Base-by-base conservation (phyloP, 2,888 invertebrate species). In the Drosophila longiperda region DNA sequence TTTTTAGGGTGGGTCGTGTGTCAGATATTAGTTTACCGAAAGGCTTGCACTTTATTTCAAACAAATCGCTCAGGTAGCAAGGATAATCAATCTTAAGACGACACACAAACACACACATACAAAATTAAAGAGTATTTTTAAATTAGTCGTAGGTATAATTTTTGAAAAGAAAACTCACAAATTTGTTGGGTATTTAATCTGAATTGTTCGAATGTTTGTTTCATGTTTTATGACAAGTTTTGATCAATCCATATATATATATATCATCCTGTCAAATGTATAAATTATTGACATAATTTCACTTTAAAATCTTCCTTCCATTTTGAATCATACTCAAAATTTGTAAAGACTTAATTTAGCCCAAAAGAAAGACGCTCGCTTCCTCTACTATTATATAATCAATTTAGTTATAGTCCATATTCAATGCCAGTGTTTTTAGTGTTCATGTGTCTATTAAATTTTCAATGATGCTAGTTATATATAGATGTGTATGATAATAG, bases 281-380 rank as follows among this genome's bases (percentile, higher is more conserved):
- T 34, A 15, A 17, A 33, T 23, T 15, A 59, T 52, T 15, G 26
- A 49, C 60, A 11, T 36, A 11, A 48, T 29, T 15, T 23, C 32
- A 17, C 11, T 32, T n/a, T 1, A 15, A 23, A 45, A 34, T 32
- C 12, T 61, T 57, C 29, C 45, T 40, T 64, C 34, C 58, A 50
- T 33, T 54, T 66, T 42, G 73, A 48, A 29, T 52, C 36, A 40
- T 34, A 67, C 9, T 40, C 34, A 62, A 11, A 12, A 50, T 23
- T 36, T 57, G 20, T 50, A 66, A 52, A 78, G 52, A 65, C 63
- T 69, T 54, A 45, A 53, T 60, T 60, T 53, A 33, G 54, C 45
- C 55, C 69, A 54, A 59, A 55, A 71, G 58, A n/a, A 23, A 42
- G 32, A 32, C 59, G 67, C 75, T 83, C 68, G 78, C 89, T 88